phyloP scores from a whole-genome alignment of 1,140 invertebrate genomes.

The Drosophila eugracilis region DNA sequence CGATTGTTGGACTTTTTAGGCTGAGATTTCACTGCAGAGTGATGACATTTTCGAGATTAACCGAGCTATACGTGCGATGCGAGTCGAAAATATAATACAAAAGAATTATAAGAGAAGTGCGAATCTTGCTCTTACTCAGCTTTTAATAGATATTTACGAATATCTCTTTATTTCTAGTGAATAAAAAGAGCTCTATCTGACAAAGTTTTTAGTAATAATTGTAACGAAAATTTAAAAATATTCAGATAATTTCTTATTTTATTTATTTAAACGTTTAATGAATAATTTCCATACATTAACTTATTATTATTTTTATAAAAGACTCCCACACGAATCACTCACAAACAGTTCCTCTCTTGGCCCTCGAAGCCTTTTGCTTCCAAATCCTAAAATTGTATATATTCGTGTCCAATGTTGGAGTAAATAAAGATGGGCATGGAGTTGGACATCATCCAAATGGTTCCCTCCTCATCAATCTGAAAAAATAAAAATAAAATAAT shows the following conservation, averaged over 20 bases:
- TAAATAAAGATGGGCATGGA: conserved; percentile 87
- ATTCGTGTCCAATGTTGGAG: conserved; percentile 86
- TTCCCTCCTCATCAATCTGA: conserved; percentile 86
- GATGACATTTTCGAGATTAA: neutral
- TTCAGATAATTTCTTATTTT: neutral
- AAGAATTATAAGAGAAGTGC: conserved; percentile 42
- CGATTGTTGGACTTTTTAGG: conserved; percentile 13
- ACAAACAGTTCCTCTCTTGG: conserved; percentile 70
- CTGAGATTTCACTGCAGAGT: conserved; percentile 23
- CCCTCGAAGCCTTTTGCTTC: conserved; percentile 60
- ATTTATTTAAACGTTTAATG: no score
- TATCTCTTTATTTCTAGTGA: neutral
- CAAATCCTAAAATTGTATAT: conserved; percentile 87
- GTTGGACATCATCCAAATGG: conserved; percentile 87
- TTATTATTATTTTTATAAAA: conserved; percentile 17
- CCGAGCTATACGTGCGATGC: conserved; percentile 12
- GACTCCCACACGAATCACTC: conserved; percentile 60
- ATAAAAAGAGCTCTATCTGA: no score
- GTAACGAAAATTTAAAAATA: neutral
- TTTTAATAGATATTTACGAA: neutral
- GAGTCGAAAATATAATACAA: conserved; percentile 1
- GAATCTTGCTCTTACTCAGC: neutral
- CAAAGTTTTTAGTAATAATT: neutral
- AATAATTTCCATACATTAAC: neutral
- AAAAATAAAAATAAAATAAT: neutral